Evolutionary conservation across 2,113 vertebrate species (phyloP).

Genomic region (Epinephelus lanceolatus): DNA sequence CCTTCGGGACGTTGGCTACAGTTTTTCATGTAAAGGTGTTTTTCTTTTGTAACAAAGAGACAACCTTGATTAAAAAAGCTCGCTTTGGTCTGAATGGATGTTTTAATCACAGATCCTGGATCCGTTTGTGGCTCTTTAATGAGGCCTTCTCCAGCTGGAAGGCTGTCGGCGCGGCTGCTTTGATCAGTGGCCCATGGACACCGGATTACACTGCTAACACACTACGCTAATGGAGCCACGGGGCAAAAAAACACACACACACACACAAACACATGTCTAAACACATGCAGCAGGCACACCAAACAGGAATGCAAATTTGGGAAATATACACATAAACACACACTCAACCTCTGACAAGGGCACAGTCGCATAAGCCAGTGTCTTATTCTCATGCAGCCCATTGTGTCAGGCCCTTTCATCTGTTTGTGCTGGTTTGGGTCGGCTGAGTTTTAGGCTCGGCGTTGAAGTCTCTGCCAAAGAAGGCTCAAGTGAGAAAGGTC

Average conservation of each 20-base stretch:
- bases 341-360: constrained; percentile 32
- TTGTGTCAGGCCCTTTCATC: constrained; percentile 58
- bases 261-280: constrained; percentile 17
- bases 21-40: constrained; percentile 39
- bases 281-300: neutral
- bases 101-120: constrained; percentile 71
- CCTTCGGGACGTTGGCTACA: neutral
- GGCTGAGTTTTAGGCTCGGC: constrained; percentile 34
- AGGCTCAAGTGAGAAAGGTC: constrained; percentile 63
- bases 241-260: constrained; percentile 38
- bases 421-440: constrained; percentile 40
- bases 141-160: constrained; percentile 71
- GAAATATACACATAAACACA: constrained; percentile 13
- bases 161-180: constrained; percentile 62
- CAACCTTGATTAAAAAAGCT: constrained; percentile 44
- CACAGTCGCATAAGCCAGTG: constrained; percentile 30
- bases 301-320: constrained; percentile 35
- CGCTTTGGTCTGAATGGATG: constrained; percentile 38
- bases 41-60: constrained; percentile 41
- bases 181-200: constrained; percentile 75
- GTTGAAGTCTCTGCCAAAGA: constrained; percentile 63
- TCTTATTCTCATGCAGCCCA: constrained; percentile 34
- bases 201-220: constrained; percentile 65
- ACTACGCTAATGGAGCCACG: constrained; percentile 62
- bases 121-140: constrained; percentile 57